Evolutionary conservation across 2,797 vertebrate genomes (phyloP).

Genomic region (Pseudochaenichthys georgianus): DNA sequence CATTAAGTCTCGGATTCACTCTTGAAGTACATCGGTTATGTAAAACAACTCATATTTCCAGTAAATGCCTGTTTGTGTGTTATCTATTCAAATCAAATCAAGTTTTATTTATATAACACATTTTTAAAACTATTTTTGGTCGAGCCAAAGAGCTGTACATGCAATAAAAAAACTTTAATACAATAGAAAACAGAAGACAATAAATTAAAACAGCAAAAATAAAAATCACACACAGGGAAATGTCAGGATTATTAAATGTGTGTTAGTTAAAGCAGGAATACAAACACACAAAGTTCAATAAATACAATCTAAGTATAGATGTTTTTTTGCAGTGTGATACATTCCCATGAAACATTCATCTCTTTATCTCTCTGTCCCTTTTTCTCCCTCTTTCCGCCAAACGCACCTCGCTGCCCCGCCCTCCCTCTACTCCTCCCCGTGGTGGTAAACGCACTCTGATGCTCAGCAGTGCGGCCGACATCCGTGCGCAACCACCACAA

Average conservation of each 20-base stretch:
- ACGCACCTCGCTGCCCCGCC: slow-evolving; percentile 74
- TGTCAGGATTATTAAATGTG: slow-evolving; percentile 4
- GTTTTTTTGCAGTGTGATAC: slow-evolving; percentile 71
- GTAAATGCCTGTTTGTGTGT: neutral
- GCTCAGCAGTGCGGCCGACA: slow-evolving; percentile 73
- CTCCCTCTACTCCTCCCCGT: slow-evolving; percentile 59
- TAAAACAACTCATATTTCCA: neutral
- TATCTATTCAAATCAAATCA: slow-evolving; percentile 2
- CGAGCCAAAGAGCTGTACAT: no score
- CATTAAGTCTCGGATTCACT: slow-evolving; percentile 37
- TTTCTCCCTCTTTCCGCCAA: slow-evolving; percentile 53
- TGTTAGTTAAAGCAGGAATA: slow-evolving; percentile 15
- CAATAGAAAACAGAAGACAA: no score
- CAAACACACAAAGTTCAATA: neutral
- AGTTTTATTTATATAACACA: no score
- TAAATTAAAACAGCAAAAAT: no score
- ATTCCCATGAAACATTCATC: slow-evolving; percentile 86
- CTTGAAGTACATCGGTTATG: slow-evolving; percentile 22
- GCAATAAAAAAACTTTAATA: no score
- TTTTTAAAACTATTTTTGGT: no score
- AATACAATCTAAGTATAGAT: neutral
- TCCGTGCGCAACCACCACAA: slow-evolving; percentile 65
- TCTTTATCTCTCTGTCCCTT: slow-evolving; percentile 46
- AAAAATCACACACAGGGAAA: no score
- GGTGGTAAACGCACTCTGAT: slow-evolving; percentile 67